These are phyloP conservation scores for Penaeus monodon DNA, from an alignment of 2,888 invertebrate genomes.

Conservation along the genomic window DNA sequence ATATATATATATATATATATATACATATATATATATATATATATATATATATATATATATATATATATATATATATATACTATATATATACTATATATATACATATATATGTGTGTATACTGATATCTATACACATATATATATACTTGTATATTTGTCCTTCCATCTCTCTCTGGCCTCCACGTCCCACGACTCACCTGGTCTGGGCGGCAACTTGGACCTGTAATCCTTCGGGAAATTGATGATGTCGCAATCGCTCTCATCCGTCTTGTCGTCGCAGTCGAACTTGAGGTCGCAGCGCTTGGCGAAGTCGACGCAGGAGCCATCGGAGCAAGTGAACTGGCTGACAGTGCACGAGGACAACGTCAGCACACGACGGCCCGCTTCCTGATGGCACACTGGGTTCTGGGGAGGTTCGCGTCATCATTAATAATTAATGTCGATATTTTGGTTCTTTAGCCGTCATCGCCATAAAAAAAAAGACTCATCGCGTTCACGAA, in stretches of 20 bases:
- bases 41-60: not conserved
- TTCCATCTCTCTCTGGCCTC: not conserved
- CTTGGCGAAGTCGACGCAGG: slow-evolving; percentile 39
- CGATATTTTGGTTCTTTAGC: not conserved
- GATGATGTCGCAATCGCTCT: slow-evolving; percentile 45
- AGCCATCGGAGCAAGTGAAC: slow-evolving; percentile 50
- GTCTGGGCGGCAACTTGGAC: slow-evolving; percentile 47
- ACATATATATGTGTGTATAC: not conserved
- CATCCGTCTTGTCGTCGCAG: slow-evolving; percentile 52
- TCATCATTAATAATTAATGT: no score
- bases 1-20: no score
- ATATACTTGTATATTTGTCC: not conserved
- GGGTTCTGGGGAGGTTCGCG: slow-evolving; percentile 2
- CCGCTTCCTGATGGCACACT: slow-evolving; percentile 22
- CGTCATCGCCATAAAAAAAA: not conserved
- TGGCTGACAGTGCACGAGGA: slow-evolving; percentile 33
- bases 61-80: not conserved
- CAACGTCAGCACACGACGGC: slow-evolving; percentile 27
- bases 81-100: no score
- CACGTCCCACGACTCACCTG: slow-evolving; percentile 16
- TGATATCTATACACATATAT: not conserved
- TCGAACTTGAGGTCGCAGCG: slow-evolving; percentile 57
- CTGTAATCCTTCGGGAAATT: slow-evolving; percentile 48
- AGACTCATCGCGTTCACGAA: not conserved
- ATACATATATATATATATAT: not conserved